Percentiles rank a stretch among this genome's conserved stretches.
These are phyloP conservation scores for Sminthurinus aureus DNA, from an alignment of 2,888 invertebrate species.

Conservation along the genomic window DNA sequence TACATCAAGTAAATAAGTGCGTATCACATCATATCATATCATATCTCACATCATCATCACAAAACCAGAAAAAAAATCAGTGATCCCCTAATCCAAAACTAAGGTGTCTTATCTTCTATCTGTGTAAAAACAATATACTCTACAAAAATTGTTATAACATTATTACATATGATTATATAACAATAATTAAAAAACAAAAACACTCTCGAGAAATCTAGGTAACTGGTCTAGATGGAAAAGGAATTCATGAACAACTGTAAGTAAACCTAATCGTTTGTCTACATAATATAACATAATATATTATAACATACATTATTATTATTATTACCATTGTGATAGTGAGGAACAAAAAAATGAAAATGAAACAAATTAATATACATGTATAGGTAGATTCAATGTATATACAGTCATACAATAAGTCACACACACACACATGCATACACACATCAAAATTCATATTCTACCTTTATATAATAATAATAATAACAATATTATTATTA, in stretches of 20 bases:
- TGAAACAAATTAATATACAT: background rate
- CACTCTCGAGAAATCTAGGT: constrained; percentile 25
- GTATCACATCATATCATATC: too few species aligned
- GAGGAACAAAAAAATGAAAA: constrained; percentile 1
- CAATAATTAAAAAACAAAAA: background rate
- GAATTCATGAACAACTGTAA: background rate
- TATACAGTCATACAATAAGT: background rate
- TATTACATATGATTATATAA: background rate
- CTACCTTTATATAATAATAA: constrained; percentile 9
- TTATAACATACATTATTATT: background rate
- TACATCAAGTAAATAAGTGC: too few species aligned
- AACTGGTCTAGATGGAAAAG: constrained; percentile 27
- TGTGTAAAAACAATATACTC: background rate
- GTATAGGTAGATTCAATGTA: background rate
- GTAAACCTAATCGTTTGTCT: background rate
- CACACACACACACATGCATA: constrained; percentile 19
- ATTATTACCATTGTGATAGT: too few species aligned
- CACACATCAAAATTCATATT: constrained; percentile 13
- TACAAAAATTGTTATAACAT: background rate
- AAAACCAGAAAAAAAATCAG: too few species aligned
- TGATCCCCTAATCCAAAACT: too few species aligned
- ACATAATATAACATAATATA: background rate
- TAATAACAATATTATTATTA: constrained; percentile 29
- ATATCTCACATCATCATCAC: too few species aligned
- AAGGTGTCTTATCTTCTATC: background rate